Evolutionary conservation across 1,140 invertebrate species (phyloP), one percentile per base, ranked within the genome.

Genomic region (Zaprionus vittiger): DNA sequence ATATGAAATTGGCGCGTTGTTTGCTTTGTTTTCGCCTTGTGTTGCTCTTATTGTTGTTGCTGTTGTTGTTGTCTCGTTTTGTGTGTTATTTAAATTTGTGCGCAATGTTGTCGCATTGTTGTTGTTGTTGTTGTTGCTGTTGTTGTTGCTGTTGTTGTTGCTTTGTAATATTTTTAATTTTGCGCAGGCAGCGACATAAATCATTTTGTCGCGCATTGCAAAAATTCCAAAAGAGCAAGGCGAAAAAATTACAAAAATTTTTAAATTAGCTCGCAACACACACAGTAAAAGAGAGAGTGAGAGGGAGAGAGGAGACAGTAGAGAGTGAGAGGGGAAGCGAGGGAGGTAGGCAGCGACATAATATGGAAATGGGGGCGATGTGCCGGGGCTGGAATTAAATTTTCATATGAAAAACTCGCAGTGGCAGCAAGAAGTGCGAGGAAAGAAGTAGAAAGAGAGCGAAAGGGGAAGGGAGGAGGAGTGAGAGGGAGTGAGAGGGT

Each of bases 201-300:
- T 91, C 86, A 91, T 91, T 91, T 91, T 91, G 83, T 90, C 86
- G 86, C 86, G 89, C 85, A 90, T 91, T 91, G 83, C 86, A 91
- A 91, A 91, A 91, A 86, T 89, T 83, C 77, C 85, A 90, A 90
- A 90, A 90, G 82, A 91, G 83, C 86, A 83, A 83, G 77, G 76
- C 87, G 83, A 86, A 90, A 91, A 91, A 86, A 90, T 90, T 90
- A 90, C 85, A 90, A 90, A 77, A 85, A 90, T 90, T 90, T 90
- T 90, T 91, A 91, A 90, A 90, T 90, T 90, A 90, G 86, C 86
- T 91, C 80, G 87, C 83, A 80, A 70, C 60, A 71, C 61, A 60
- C 47, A 71, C 22, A 17, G 7, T 22, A 14, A 62, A 9, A 75
- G 15, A 59, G 7, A 41, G 37, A 24, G 14, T 24, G 37, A 22